Evolutionary conservation across 2,888 invertebrate genomes (phyloP), one percentile per base, ranked within the genome.

Genomic region (Clivina fossor): DNA sequence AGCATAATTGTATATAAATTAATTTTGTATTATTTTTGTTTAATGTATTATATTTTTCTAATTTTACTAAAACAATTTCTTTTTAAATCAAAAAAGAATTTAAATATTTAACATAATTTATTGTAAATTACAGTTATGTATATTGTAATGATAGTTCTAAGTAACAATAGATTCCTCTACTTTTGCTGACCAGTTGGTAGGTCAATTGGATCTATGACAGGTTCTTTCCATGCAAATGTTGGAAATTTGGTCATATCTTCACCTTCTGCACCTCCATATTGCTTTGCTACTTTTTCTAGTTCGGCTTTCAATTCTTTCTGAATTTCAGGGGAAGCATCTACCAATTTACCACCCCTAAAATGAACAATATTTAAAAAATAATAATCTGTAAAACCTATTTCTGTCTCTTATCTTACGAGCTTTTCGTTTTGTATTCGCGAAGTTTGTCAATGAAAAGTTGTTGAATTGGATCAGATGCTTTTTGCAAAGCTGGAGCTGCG

Each of bases 401-500:
- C 15, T 40, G 16, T 38, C 28, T 1, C 8, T 18, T 41, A 38
- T 47, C 54, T 46, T 55, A 55, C 54, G 30, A 7, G 47, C 89
- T 88, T 73, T 93, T 93, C 65, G 85, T 78, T 70, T 84, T 88
- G 78, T 93, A 97, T 76, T 95, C 94, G 60, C 85, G 81, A 63
- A 96, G 81, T 83, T 96, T 95, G 63, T 95, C 91, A 30, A 96
- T 72, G 74, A 97, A 97, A 46, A 96, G 76, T 73, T 95, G 88
- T 73, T 96, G 96, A 68, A 97, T 91, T 3, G 96, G 95, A 72
- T 97, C 96, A 2, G 80, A 75, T 2, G 84, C 86, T 71, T 88
- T 89, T 67, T 81, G 82, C 30, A 85, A 69, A 22, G 77, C 79
- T 43, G 86, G 84, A 35, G 86, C 85, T 44, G 83, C 73, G 40